phyloP scores from a whole-genome alignment of 2,113 vertebrate genomes.

The Cairina moschata region DNA sequence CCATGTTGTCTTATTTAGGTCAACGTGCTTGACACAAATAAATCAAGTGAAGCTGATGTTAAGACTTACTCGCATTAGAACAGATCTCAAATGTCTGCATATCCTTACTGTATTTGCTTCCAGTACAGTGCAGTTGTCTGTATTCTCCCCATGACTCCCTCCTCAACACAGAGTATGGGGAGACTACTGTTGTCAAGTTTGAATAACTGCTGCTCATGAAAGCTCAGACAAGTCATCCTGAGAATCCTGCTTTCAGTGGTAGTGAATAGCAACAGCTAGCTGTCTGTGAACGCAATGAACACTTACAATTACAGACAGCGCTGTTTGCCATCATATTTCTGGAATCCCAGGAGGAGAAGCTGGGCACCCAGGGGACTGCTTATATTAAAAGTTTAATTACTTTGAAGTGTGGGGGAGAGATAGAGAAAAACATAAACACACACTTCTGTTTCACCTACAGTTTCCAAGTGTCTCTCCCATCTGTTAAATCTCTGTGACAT shows the following conservation, averaged over 20 bases:
- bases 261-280: not conserved
- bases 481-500: not conserved
- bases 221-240: not conserved
- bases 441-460: not conserved
- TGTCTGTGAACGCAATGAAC: not conserved
- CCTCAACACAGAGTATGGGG: not conserved
- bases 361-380: not conserved
- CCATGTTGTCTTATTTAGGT: not conserved
- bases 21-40: not conserved
- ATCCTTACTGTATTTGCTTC: not conserved
- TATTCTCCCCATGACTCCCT: not conserved
- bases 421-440: not conserved
- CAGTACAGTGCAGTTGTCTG: not conserved
- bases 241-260: not conserved
- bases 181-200: not conserved
- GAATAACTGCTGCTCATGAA: not conserved
- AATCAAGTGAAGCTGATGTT: not conserved
- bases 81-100: not conserved
- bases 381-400: not conserved
- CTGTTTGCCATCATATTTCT: not conserved
- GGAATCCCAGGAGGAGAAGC: not conserved
- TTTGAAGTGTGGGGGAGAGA: not conserved
- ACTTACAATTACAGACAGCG: not conserved
- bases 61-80: not conserved
- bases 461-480: not conserved